These are phyloP conservation scores for Alsophila aescularia DNA, from an alignment of 2,888 invertebrate genomes.

Conservation along the genomic window DNA sequence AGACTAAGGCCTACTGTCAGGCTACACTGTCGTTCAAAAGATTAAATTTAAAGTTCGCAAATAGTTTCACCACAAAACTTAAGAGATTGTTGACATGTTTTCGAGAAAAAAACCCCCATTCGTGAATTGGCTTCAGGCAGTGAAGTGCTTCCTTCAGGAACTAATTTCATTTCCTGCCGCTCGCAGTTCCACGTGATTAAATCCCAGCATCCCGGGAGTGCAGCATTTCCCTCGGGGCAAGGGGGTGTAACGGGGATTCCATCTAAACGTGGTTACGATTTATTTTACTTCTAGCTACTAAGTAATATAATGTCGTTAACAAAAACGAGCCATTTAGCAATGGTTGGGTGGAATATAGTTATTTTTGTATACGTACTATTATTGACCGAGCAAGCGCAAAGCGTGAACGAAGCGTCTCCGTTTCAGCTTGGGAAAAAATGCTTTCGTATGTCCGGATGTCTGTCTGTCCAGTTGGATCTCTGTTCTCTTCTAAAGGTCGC, in stretches of 20 bases:
- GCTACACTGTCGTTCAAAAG: too few species aligned
- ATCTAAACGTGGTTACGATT: background rate
- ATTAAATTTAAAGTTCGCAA: background rate
- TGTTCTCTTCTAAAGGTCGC: too few species aligned
- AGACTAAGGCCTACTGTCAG: too few species aligned
- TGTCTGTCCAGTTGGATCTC: too few species aligned
- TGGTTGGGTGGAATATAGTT: too few species aligned
- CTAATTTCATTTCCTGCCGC: constrained; percentile 11
- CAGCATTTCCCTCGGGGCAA: constrained; percentile 15
- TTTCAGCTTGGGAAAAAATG: too few species aligned
- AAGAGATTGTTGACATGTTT: background rate
- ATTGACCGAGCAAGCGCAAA: too few species aligned
- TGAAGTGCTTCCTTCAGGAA: background rate
- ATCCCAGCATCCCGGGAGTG: constrained; percentile 3
- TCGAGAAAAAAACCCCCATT: background rate
- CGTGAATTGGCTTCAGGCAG: background rate
- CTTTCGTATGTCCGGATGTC: too few species aligned
- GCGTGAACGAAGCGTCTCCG: too few species aligned
- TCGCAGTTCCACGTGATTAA: constrained; percentile 13
- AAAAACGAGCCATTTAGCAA: too few species aligned
- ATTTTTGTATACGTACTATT: too few species aligned
- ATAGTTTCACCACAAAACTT: background rate
- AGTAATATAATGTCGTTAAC: too few species aligned
- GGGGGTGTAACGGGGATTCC: background rate
- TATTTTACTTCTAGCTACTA: background rate